A percentile compares a stretch with the other conserved stretches of the same genome.
These are phyloP conservation scores for Athalia circularis DNA, from an alignment of 2,888 invertebrate genomes.

Conservation along the genomic window DNA sequence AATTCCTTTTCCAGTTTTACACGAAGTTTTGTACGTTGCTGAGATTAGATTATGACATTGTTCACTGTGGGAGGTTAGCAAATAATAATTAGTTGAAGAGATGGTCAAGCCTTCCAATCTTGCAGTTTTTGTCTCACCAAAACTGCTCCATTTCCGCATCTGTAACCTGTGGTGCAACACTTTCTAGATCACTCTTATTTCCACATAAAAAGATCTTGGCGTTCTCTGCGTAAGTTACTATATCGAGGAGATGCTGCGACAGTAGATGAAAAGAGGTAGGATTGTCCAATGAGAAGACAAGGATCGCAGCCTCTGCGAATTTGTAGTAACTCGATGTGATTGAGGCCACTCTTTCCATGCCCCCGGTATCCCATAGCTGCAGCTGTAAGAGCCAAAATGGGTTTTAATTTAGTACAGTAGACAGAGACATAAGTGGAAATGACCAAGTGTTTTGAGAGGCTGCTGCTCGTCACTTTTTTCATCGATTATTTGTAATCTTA, in stretches of 20 bases:
- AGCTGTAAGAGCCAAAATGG: conserved; percentile 77
- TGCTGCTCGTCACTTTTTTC: background rate
- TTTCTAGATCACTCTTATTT: conserved; percentile 90
- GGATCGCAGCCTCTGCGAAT: conserved; percentile 94
- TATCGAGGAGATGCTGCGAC: conserved; percentile 94
- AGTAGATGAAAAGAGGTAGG: conserved; percentile 93
- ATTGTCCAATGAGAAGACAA: conserved; percentile 94
- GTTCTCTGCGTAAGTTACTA: conserved; percentile 95
- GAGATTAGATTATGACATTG: conserved; percentile 94
- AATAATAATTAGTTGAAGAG: background rate
- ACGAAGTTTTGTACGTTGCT: conserved; percentile 92
- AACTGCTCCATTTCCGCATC: conserved; percentile 93
- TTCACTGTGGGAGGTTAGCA: conserved; percentile 78
- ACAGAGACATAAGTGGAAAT: background rate
- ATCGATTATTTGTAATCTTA: conserved; percentile 71
- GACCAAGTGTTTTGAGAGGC: no score
- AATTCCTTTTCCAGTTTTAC: conserved; percentile 90
- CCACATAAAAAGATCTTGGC: conserved; percentile 97
- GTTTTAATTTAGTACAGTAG: background rate
- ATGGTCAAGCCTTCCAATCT: no score
- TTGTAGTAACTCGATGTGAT: conserved; percentile 97
- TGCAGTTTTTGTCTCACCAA: conserved; percentile 76
- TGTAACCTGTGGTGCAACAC: conserved; percentile 84
- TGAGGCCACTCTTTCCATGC: conserved; percentile 96
- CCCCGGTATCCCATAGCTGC: conserved; percentile 97